Percentiles rank a stretch among this genome's conserved stretches.
These are phyloP conservation scores for Drosophila mettleri DNA, from an alignment of 2,888 invertebrate genomes.

Conservation along the genomic window DNA sequence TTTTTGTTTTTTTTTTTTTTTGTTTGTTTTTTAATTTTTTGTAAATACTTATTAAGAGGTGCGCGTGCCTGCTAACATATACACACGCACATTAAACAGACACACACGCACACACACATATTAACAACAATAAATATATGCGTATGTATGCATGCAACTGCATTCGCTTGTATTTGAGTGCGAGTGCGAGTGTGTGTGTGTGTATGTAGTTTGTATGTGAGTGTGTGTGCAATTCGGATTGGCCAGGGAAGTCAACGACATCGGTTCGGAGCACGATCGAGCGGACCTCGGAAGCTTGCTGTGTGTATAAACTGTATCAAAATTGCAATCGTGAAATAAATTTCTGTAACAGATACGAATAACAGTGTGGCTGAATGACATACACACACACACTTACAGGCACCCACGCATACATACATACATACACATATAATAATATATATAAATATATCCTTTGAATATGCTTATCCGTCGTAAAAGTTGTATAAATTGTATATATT, in stretches of 20 bases:
- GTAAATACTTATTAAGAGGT: slow-evolving; percentile 59
- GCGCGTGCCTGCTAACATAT: slow-evolving; percentile 27
- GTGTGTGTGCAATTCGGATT: slow-evolving; percentile 10
- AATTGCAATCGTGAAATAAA: slow-evolving; percentile 47
- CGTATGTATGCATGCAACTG: slow-evolving; percentile 47
- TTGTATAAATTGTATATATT: slow-evolving; percentile 68
- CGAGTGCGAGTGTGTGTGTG: slow-evolving; percentile 12
- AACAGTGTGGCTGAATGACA: slow-evolving; percentile 52
- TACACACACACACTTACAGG: slow-evolving; percentile 16
- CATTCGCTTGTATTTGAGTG: slow-evolving; percentile 23
- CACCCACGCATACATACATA: slow-evolving; percentile 34
- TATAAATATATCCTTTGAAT: slow-evolving; percentile 68
- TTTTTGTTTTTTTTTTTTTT: slow-evolving; percentile 18
- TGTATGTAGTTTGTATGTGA: background rate
- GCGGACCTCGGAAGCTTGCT: background rate
- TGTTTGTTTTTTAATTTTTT: slow-evolving; percentile 26
- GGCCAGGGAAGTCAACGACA: no score
- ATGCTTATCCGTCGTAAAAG: slow-evolving; percentile 68
- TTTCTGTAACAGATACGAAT: slow-evolving; percentile 60
- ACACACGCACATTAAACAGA: slow-evolving; percentile 46
- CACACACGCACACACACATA: slow-evolving; percentile 65
- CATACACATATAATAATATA: slow-evolving; percentile 56
- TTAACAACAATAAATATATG: slow-evolving; percentile 71
- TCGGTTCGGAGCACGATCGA: background rate
- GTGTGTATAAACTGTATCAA: slow-evolving; percentile 64